Base-by-base conservation (phyloP, 1,140 invertebrate genomes). In the Phthorimaea operculella region DNA sequence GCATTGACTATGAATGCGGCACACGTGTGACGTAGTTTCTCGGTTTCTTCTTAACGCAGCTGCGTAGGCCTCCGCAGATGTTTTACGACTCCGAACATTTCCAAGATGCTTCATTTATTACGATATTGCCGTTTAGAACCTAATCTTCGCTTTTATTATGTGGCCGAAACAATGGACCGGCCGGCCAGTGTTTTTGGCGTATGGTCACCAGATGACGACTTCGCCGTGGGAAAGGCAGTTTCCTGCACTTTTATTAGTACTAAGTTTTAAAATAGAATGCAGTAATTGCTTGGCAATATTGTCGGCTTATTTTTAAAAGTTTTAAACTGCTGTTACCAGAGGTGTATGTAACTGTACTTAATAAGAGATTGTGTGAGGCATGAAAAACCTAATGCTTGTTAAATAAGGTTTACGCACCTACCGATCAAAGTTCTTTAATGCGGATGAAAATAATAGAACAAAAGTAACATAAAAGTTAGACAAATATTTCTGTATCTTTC, bases 71-170 rank as follows among this genome's bases (percentile, higher is more conserved):
- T 70, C 57, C 66, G 66, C 79, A 84, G 79, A 82, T 84, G 81
- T 82, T 84, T 84, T 84, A 84, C 76, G 79, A 60, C 64, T 64
- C 71, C 68, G 75, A 79, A 76, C 66, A 76, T 78, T 84, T 81
- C 74, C 72, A 82, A 80, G 76, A 74, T 72, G 68, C 57, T 81
- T 80, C 78, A 80, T 82, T 84, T 79, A 84, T 81, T 76, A 79
- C 73, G 66, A 80, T 80, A 77, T 79, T 79, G 74, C 74, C 70
- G 72, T 79, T 82, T 81, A 79, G 74, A 76, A 76, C 70, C 76
- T 84, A 84, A 84, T 84, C 76, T 72, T 60, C 70, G 69, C 70
- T 78, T 79, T 80, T 79, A 81, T 74, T 81, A 74, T 81, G 55
- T 62, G 64, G 59, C 33, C n/a, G 67, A 73, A 81, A 84, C 81